Evolutionary conservation across 2,888 invertebrate genomes (phyloP).

Genomic region (Xanthorhoe spadicearia): DNA sequence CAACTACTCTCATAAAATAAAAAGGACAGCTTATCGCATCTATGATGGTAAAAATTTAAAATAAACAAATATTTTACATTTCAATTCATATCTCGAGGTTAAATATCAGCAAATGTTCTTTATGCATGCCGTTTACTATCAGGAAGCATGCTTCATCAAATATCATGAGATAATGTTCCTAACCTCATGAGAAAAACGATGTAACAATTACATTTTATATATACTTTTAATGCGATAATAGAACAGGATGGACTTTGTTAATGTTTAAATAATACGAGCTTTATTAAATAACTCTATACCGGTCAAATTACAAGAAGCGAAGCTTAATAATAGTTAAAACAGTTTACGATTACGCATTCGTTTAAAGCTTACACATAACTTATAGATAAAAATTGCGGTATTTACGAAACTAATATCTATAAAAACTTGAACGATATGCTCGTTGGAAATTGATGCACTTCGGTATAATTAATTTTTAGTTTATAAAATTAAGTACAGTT

Average conservation of each 20-base stretch:
- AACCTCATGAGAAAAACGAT: slow-evolving; percentile 26
- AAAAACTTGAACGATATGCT: slow-evolving; percentile 9
- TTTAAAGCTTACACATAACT: slow-evolving; percentile 20
- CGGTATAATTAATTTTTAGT: not conserved
- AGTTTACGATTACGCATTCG: not conserved
- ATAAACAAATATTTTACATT: not conserved
- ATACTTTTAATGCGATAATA: slow-evolving; percentile 49
- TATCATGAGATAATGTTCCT: not conserved
- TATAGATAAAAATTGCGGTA: slow-evolving; percentile 11
- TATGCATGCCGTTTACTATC: not conserved
- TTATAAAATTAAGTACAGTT: slow-evolving; percentile 1
- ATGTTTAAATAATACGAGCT: slow-evolving; percentile 59
- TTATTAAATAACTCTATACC: slow-evolving; percentile 59
- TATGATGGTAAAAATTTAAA: not conserved
- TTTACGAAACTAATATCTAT: slow-evolving; percentile 1
- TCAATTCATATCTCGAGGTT: not conserved
- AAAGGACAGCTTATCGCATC: not conserved
- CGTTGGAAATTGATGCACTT: not conserved
- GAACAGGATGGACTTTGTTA: slow-evolving; percentile 44
- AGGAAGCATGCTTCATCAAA: not conserved
- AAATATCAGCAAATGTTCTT: not conserved
- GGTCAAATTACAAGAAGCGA: slow-evolving; percentile 44
- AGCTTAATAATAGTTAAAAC: slow-evolving; percentile 30
- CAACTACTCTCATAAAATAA: too few species aligned
- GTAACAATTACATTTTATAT: slow-evolving; percentile 43